phyloP scores from a whole-genome alignment of 2,797 vertebrate genomes.

The Poeciliopsis paucimaculata region DNA sequence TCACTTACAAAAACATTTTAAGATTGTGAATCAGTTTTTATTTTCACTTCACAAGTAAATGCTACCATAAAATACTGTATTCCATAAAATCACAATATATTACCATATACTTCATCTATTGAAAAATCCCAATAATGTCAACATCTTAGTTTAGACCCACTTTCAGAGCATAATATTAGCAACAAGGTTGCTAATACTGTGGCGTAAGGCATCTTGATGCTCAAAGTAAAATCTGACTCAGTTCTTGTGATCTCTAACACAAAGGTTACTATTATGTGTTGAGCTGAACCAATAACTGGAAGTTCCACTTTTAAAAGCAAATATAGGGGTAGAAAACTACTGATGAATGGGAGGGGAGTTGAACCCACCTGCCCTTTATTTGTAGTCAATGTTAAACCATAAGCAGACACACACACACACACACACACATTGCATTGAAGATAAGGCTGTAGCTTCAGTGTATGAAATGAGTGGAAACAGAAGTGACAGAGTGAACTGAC shows the following conservation, averaged over 20 bases:
- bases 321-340: slow-evolving; percentile 30
- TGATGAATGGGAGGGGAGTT: slow-evolving; percentile 45
- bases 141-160: background rate
- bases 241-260: slow-evolving; percentile 1
- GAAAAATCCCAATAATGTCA: no score
- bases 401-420: slow-evolving; percentile 24
- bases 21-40: background rate
- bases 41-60: background rate
- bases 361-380: slow-evolving; percentile 42
- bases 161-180: background rate
- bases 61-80: background rate
- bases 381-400: slow-evolving; percentile 54
- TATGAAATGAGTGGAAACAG: slow-evolving; percentile 69
- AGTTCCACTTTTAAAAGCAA: slow-evolving; percentile 35
- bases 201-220: background rate
- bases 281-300: slow-evolving; percentile 21
- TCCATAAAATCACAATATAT: background rate
- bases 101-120: no score
- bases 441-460: slow-evolving; percentile 41
- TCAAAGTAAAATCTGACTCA: background rate
- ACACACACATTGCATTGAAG: background rate
- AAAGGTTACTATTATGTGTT: background rate
- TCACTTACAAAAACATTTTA: background rate
- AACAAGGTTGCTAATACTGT: background rate
- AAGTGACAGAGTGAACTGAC: slow-evolving; percentile 75